Conservation (phyloP, 2,113 vertebrate species). For the Apteryx mantelli region DNA sequence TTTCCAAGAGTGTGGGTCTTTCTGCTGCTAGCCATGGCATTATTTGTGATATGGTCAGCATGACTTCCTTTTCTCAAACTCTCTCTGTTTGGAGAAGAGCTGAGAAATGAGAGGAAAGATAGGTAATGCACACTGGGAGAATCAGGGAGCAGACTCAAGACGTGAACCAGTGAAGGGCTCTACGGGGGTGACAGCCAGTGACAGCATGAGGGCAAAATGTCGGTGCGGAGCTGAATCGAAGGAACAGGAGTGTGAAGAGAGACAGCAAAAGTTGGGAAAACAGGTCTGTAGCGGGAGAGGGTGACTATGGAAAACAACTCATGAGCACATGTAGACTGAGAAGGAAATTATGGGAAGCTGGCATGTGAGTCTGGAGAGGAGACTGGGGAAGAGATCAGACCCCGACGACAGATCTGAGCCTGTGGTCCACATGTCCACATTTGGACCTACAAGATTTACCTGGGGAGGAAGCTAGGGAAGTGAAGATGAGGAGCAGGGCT, state of each 20-base stretch:
- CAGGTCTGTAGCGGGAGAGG: background rate
- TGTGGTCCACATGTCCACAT: accelerated
- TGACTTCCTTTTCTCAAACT: background rate
- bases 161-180: background rate
- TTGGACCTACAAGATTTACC: background rate
- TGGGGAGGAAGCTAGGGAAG: background rate
- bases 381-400: background rate
- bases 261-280: background rate
- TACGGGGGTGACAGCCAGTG: background rate
- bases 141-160: accelerated
- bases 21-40: background rate
- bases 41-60: background rate
- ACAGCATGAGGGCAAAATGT: accelerated
- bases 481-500: background rate
- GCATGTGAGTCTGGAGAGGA: accelerated
- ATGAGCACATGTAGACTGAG: background rate
- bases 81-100: background rate
- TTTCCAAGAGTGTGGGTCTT: background rate
- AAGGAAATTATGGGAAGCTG: accelerated
- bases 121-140: accelerated
- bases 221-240: accelerated
- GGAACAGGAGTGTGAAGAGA: background rate
- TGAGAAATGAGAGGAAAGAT: background rate
- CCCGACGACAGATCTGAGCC: background rate
- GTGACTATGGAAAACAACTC: background rate